phyloP scores from a whole-genome alignment of 2,888 invertebrate species.

The Rhagonycha lutea region DNA sequence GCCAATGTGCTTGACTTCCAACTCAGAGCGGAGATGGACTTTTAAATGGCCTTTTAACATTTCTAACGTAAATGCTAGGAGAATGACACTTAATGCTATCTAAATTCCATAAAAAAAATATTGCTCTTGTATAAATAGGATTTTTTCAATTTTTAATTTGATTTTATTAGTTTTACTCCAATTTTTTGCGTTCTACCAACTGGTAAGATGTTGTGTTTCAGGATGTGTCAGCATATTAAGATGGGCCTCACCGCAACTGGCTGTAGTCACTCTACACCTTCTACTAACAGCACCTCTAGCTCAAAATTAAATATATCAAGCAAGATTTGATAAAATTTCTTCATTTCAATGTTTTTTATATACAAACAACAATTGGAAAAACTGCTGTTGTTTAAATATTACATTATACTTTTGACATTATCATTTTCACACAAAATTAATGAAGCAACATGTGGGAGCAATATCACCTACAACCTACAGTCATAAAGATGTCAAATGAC shows the following conservation, averaged over 20 bases:
- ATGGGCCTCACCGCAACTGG: conserved; percentile 51
- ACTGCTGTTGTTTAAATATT: conserved; percentile 9
- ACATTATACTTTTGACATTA: not conserved
- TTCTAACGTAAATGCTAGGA: conserved; percentile 44
- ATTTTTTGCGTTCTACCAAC: conserved; percentile 3
- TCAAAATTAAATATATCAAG: conserved; percentile 43
- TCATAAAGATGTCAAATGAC: conserved; percentile 20
- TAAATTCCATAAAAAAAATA: conserved; percentile 22
- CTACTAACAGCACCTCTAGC: conserved; percentile 47
- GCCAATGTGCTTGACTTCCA: conserved; percentile 46
- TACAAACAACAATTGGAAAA: not conserved
- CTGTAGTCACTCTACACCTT: conserved; percentile 52
- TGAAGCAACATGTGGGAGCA: conserved; percentile 32
- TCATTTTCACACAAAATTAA: conserved; percentile 24
- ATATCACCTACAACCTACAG: conserved; percentile 6
- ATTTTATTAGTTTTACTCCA: conserved; percentile 6
- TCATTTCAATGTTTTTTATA: conserved; percentile 15
- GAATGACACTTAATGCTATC: conserved; percentile 39
- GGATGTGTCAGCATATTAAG: conserved; percentile 52
- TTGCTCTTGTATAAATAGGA: conserved; percentile 18
- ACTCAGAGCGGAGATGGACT: conserved; percentile 51
- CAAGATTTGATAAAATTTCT: conserved; percentile 30
- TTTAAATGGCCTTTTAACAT: conserved; percentile 50
- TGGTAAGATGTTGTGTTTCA: conserved; percentile 45
- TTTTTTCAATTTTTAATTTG: conserved; percentile 2